A percentile compares a stretch with the other conserved stretches of the same genome.
Conservation (phyloP, 2,888 invertebrate genomes). For the Pterostichus madidus region DNA sequence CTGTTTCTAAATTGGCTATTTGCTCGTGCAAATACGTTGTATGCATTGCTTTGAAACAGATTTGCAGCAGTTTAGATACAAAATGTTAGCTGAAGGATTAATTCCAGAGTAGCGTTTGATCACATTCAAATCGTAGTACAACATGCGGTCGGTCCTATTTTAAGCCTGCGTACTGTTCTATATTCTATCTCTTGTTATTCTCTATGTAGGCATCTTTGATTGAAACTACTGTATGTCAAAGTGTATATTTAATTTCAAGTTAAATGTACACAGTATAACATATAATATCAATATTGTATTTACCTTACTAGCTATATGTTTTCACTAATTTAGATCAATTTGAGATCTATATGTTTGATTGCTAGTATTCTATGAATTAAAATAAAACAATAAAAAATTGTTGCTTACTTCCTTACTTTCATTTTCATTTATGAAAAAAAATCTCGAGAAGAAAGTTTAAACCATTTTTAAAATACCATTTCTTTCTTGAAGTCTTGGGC, state of each 20-base stretch:
- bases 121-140: slow-evolving; percentile 14
- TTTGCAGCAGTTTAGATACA: slow-evolving; percentile 21
- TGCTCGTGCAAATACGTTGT: slow-evolving; percentile 26
- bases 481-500: too few relatives aligned
- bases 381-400: too few relatives aligned
- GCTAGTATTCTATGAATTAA: too few relatives aligned
- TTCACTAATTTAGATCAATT: too few relatives aligned
- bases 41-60: slow-evolving; percentile 23
- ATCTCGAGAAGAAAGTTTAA: too few relatives aligned
- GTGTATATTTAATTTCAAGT: neutral
- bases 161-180: slow-evolving; percentile 21
- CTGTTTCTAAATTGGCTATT: slow-evolving; percentile 29
- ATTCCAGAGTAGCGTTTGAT: slow-evolving; percentile 26
- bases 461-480: too few relatives aligned
- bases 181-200: slow-evolving; percentile 2
- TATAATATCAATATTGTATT: too few relatives aligned
- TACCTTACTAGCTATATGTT: too few relatives aligned
- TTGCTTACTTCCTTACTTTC: too few relatives aligned
- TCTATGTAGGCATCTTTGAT: slow-evolving; percentile 21
- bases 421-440: too few relatives aligned
- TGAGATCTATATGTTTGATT: too few relatives aligned
- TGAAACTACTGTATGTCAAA: slow-evolving; percentile 1
- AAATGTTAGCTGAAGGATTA: slow-evolving; percentile 19
- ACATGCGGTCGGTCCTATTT: neutral
- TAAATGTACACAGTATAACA: neutral